phyloP scores from a whole-genome alignment of 2,888 invertebrate species.

The Penaeus monodon region DNA sequence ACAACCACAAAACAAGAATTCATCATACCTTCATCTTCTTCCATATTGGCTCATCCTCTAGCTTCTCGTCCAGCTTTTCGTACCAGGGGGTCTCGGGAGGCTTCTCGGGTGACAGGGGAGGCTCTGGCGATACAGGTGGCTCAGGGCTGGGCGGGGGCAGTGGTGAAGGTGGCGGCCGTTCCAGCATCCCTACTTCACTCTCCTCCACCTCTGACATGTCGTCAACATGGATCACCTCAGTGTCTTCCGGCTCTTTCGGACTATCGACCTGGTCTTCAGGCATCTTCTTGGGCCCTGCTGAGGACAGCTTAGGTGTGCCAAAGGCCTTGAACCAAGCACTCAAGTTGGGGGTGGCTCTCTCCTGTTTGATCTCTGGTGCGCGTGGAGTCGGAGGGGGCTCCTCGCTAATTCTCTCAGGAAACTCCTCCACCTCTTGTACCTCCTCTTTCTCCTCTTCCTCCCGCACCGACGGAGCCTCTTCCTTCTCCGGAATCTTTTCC shows the following conservation, averaged over 20 bases:
- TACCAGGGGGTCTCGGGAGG: constrained; percentile 65
- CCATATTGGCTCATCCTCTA: constrained; percentile 65
- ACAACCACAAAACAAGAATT: neutral
- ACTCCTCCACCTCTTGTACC: constrained; percentile 43
- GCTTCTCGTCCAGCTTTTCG: constrained; percentile 62
- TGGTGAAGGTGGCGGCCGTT: constrained; percentile 46
- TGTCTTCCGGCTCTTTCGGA: constrained; percentile 52
- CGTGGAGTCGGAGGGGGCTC: constrained; percentile 57
- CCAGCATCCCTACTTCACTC: constrained; percentile 25
- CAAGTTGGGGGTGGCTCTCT: constrained; percentile 81
- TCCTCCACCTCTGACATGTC: constrained; percentile 47
- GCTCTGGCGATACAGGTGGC: constrained; percentile 59
- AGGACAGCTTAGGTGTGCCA: constrained; percentile 83
- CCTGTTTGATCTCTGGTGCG: constrained; percentile 62
- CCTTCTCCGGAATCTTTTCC: constrained; percentile 62
- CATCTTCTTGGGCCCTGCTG: constrained; percentile 69
- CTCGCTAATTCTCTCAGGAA: constrained; percentile 36
- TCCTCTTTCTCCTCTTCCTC: constrained; percentile 66
- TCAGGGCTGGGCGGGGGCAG: constrained; percentile 52
- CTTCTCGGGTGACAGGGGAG: constrained; percentile 61
- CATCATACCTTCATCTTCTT: constrained; percentile 62
- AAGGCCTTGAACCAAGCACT: constrained; percentile 95
- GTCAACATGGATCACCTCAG: constrained; percentile 50
- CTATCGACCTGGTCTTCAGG: constrained; percentile 51
- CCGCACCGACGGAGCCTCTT: constrained; percentile 66